phyloP scores from a whole-genome alignment of 2,888 invertebrate species.

The Trisateles emortualis region DNA sequence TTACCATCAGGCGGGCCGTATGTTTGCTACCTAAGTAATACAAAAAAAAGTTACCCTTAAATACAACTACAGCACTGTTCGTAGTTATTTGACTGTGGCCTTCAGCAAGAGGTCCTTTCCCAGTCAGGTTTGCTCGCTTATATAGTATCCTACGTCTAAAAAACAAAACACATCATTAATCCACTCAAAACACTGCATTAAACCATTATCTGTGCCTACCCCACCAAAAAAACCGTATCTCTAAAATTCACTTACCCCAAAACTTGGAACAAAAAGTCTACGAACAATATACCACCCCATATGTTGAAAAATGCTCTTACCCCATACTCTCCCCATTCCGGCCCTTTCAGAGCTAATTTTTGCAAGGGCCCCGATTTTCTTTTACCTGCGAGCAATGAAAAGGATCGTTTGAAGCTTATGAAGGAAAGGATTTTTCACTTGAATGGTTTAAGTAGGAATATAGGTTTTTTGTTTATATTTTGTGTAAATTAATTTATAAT shows the following conservation, averaged over 20 bases:
- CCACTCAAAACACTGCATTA: constrained; percentile 3
- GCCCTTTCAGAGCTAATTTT: constrained; percentile 68
- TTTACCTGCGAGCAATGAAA: constrained; percentile 66
- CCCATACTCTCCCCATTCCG: constrained; percentile 38
- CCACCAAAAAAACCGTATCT: constrained; percentile 52
- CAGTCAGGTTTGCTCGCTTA: no score
- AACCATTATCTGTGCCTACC: not conserved
- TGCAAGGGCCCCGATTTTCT: constrained; percentile 78
- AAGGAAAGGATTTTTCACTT: constrained; percentile 59
- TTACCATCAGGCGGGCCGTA: no score
- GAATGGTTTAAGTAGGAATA: constrained; percentile 39
- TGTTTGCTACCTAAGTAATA: no score
- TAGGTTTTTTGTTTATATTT: constrained; percentile 8
- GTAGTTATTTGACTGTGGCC: no score
- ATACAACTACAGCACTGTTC: no score
- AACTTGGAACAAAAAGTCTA: constrained; percentile 62
- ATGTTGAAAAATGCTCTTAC: constrained; percentile 74
- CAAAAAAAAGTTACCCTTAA: no score
- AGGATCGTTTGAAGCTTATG: constrained; percentile 67
- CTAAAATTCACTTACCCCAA: constrained; percentile 73
- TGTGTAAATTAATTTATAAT: no score
- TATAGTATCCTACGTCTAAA: no score
- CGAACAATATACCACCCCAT: constrained; percentile 47
- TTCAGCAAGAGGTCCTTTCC: no score
- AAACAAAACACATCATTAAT: not conserved